Conservation (phyloP, 2,113 vertebrate genomes). For the Phalacrocorax brasilianus region DNA sequence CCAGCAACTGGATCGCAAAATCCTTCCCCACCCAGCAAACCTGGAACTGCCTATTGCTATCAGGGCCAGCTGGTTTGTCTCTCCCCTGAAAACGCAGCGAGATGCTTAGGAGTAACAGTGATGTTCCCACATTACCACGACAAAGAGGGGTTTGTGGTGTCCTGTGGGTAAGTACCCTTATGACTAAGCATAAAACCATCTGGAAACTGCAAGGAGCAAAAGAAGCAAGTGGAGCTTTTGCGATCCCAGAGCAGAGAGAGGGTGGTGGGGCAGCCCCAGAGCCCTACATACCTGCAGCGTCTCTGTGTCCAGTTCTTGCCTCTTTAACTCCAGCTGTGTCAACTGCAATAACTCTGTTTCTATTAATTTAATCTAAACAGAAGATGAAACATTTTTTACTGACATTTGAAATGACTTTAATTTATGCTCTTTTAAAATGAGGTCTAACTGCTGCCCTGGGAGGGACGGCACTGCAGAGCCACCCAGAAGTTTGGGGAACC, state of each 20-base stretch:
- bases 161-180: background rate
- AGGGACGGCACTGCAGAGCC: background rate
- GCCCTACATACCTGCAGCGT: constrained; percentile 90
- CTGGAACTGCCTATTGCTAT: background rate
- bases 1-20: background rate
- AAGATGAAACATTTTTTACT: constrained; percentile 82
- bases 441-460: background rate
- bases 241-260: background rate
- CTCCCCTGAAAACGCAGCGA: background rate
- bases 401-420: background rate
- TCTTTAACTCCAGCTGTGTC: constrained; percentile 98
- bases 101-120: background rate
- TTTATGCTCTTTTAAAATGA: background rate
- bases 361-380: constrained; percentile 97
- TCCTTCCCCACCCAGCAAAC: background rate
- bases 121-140: background rate
- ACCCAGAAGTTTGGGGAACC: background rate
- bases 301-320: constrained; percentile 91
- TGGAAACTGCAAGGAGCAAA: background rate
- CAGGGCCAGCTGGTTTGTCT: background rate
- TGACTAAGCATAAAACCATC: background rate
- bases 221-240: background rate
- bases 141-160: background rate
- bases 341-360: constrained; percentile 97
- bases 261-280: constrained; percentile 11